Percentiles rank a stretch among this genome's conserved stretches.
Conservation (phyloP, 2,888 invertebrate genomes). For the Mythimna vitellina region DNA sequence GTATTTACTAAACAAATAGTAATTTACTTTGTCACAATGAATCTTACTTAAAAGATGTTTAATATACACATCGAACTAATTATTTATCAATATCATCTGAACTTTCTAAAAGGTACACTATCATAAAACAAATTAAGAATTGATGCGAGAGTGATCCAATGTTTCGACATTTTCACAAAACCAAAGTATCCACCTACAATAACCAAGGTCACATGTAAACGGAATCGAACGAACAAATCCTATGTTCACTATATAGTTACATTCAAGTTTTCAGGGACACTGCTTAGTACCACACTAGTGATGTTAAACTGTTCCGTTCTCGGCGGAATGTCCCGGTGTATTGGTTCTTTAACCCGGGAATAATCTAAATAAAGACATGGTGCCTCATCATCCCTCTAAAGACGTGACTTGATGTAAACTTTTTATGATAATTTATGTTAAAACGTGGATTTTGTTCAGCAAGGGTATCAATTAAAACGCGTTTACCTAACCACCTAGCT, state of each 20-base stretch:
- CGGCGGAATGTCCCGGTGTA: conserved; percentile 25
- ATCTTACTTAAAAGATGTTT: too few relatives aligned
- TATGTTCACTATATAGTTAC: conserved; percentile 16
- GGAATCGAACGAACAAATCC: conserved; percentile 22
- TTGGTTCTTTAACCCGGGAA: conserved; percentile 10
- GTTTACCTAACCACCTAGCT: neutral
- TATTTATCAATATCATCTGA: too few relatives aligned
- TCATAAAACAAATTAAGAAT: neutral
- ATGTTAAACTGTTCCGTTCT: conserved; percentile 29
- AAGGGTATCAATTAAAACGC: conserved; percentile 15
- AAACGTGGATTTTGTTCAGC: neutral
- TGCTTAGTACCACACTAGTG: conserved; percentile 37
- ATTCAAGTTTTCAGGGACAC: conserved; percentile 37
- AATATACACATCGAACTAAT: too few relatives aligned
- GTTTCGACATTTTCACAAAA: neutral
- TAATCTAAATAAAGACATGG: conserved; percentile 15
- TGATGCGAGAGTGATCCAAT: neutral
- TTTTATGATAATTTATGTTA: conserved; percentile 12
- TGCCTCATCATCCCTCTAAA: neutral
- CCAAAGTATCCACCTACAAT: neutral
- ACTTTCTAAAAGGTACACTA: too few relatives aligned
- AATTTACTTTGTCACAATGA: too few relatives aligned
- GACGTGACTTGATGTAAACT: neutral
- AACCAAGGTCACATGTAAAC: neutral
- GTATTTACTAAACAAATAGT: too few relatives aligned